phyloP scores from a whole-genome alignment of 2,797 vertebrate species.

The Hippoglossus hippoglossus region DNA sequence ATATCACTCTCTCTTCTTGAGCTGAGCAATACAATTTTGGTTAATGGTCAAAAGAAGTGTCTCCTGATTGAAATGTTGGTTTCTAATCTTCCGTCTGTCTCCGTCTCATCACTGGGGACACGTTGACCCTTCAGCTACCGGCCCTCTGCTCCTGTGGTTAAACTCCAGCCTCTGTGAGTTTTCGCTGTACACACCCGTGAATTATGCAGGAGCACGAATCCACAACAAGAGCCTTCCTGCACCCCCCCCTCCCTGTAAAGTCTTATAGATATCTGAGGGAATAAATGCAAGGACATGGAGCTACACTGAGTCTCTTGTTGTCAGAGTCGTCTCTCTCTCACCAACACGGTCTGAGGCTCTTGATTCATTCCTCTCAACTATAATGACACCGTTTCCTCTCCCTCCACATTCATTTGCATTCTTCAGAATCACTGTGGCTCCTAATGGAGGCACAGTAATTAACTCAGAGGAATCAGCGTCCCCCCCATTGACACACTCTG shows the following conservation, averaged over 20 bases:
- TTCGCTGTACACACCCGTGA: slow-evolving; percentile 36
- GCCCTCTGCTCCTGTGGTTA: slow-evolving; percentile 39
- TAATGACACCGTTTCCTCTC: slow-evolving; percentile 33
- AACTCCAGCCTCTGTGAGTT: slow-evolving; percentile 10
- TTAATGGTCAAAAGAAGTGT: background rate
- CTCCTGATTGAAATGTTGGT: slow-evolving; percentile 7
- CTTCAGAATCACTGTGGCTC: slow-evolving; percentile 42
- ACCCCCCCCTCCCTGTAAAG: slow-evolving; percentile 32
- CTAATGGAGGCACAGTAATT: slow-evolving; percentile 58
- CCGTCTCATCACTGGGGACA: slow-evolving; percentile 37
- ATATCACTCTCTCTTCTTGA: no score
- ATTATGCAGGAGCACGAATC: slow-evolving; percentile 72
- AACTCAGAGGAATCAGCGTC: slow-evolving; percentile 24
- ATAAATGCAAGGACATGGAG: slow-evolving; percentile 55
- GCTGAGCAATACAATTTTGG: background rate
- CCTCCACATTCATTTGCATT: slow-evolving; percentile 45
- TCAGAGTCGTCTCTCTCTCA: slow-evolving; percentile 25
- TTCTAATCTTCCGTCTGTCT: background rate
- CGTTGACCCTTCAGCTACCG: slow-evolving; percentile 35
- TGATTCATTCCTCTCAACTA: slow-evolving; percentile 1
- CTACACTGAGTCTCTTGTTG: slow-evolving; percentile 25
- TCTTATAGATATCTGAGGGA: slow-evolving; percentile 49
- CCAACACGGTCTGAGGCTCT: slow-evolving; percentile 44
- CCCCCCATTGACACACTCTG: slow-evolving; percentile 15
- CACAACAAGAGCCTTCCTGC: background rate